Evolutionary conservation across 2,113 vertebrate genomes (phyloP), one percentile per base, ranked within the genome.

Genomic region (Dolichotis patagonum): DNA sequence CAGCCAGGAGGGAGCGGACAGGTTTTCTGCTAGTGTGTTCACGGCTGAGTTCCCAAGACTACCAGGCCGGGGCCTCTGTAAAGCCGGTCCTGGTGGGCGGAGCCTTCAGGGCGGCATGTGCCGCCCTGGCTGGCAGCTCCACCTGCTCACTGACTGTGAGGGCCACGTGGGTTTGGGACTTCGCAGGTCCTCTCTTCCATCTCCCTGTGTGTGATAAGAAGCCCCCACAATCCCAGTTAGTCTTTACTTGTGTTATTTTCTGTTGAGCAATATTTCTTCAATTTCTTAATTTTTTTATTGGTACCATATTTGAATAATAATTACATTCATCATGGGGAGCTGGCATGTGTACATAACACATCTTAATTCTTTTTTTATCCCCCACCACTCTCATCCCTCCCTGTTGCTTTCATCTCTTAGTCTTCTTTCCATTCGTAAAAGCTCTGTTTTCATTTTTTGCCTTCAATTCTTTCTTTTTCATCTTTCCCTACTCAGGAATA

Each of bases 101-200:
- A 62, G 11, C 22, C 46, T 71, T 60, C 49, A 22, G 14, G n/a
- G 4, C 0, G 26, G 22, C 10, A 16, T 0, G 5, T 1, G 0
- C 4, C 4, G 4, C 17, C n/a, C 20, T 73, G n/a, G 30, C 58
- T 26, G 14, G 58, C 11, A 49, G 28, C 52, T 22, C 81, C 19
- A 0, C 32, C 4, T 49, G 35, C 49, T 28, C 19, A 16, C 16
- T 9, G 13, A 54, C 63, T 5, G 7, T 4, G 24, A 69, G 49
- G 8, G 38, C 1, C 11, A 22, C 43, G 0, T 52, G 60, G 35
- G n/a, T 88, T 32, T 95, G 69, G 65, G 43, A 10, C 38, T 71
- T 63, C 83, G 41, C 73, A 22, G 63, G 9, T 83, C 30, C 28
- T 49, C 26, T 69, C 22, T n/a, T 84, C 35, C 24, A 24, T 52